phyloP scores from a whole-genome alignment of 2,888 invertebrate species.

The Linyphia triangularis region DNA sequence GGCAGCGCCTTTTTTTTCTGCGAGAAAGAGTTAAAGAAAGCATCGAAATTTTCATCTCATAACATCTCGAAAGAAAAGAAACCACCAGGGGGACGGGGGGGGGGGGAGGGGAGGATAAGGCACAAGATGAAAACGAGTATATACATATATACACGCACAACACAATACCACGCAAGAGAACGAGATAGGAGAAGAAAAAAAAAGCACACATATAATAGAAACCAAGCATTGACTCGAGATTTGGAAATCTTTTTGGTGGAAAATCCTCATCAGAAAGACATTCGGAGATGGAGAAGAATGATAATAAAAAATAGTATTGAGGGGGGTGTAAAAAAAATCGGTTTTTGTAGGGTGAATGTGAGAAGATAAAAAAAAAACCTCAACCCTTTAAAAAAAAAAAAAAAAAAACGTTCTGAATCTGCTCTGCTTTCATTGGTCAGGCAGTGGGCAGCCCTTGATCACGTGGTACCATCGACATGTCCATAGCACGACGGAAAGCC shows the following conservation, averaged over 20 bases:
- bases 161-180: conserved; percentile 19
- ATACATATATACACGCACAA: conserved; percentile 41
- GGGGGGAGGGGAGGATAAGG: background rate
- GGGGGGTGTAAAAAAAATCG: conserved; percentile 39
- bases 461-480: conserved; percentile 72
- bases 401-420: conserved; percentile 51
- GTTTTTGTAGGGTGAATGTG: conserved; percentile 49
- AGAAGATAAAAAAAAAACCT: conserved; percentile 61
- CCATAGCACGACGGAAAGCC: conserved; percentile 66
- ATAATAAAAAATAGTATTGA: conserved; percentile 18
- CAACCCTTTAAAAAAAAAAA: conserved; percentile 54
- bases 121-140: conserved; percentile 8
- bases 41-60: conserved; percentile 74
- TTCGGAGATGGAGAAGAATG: conserved; percentile 15
- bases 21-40: conserved; percentile 71
- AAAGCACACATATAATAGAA: conserved; percentile 68
- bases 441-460: conserved; percentile 73
- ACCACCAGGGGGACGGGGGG: conserved; percentile 23
- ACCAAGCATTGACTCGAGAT: conserved; percentile 73
- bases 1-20: conserved; percentile 12
- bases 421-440: conserved; percentile 70
- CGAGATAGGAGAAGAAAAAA: conserved; percentile 11
- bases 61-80: conserved; percentile 68
- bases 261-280: conserved; percentile 75
- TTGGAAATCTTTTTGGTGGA: conserved; percentile 70